Percentiles rank a stretch among this genome's conserved stretches.
Evolutionary conservation across 2,888 invertebrate species (phyloP).

Genomic region (Dasypolia templi): DNA sequence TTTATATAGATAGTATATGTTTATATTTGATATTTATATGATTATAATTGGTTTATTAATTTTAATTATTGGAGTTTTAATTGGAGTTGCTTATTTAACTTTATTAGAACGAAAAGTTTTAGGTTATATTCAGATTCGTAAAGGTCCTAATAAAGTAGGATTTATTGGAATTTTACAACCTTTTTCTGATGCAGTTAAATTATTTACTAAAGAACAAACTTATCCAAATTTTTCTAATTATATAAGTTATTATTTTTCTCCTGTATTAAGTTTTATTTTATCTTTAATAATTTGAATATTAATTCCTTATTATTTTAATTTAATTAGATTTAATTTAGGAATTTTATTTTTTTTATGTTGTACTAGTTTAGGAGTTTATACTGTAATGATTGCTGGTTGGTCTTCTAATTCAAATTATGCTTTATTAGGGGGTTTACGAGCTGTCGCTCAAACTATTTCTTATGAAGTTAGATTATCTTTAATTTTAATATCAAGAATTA

Average conservation of each 20-base stretch:
- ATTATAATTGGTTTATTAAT: constrained; percentile 84
- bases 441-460: constrained; percentile 94
- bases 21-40: constrained; percentile 84
- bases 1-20: constrained; percentile 90
- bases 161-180: constrained; percentile 92
- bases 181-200: constrained; percentile 93
- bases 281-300: constrained; percentile 90
- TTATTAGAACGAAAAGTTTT: constrained; percentile 93
- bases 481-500: constrained; percentile 91
- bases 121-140: constrained; percentile 93
- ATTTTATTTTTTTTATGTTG: constrained; percentile 92
- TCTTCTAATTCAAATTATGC: constrained; percentile 94
- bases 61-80: constrained; percentile 91
- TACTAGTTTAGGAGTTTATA: constrained; percentile 92
- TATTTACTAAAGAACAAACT: constrained; percentile 92
- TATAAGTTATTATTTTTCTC: constrained; percentile 91
- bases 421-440: constrained; percentile 92
- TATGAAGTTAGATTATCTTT: constrained; percentile 93
- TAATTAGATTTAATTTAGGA: constrained; percentile 90
- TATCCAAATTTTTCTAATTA: constrained; percentile 91
- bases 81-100: constrained; percentile 93
- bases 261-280: constrained; percentile 90
- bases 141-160: constrained; percentile 93
- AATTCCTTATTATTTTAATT: constrained; percentile 90
- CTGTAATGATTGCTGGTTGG: constrained; percentile 92